These are phyloP conservation scores for Manis crassicaudata DNA, from an alignment of 2,797 vertebrate genomes.

Conservation along the genomic window DNA sequence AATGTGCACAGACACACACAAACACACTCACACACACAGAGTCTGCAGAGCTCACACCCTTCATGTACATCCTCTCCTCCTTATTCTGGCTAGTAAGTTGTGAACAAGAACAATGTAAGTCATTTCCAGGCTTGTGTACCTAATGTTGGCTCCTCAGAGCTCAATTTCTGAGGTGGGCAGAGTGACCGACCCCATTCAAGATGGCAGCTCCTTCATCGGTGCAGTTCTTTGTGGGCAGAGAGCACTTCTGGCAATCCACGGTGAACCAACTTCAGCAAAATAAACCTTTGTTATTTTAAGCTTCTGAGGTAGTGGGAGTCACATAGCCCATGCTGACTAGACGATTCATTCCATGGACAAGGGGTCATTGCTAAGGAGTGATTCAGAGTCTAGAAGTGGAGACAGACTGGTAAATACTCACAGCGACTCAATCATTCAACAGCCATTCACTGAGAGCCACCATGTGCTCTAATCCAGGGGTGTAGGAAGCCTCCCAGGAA, in stretches of 20 bases:
- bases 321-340: background rate
- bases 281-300: background rate
- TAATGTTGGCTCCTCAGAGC: background rate
- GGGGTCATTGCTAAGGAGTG: background rate
- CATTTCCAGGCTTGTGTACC: background rate
- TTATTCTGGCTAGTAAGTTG: background rate
- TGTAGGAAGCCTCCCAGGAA: rapidly evolving
- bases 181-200: too few relatives aligned
- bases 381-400: background rate
- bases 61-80: background rate
- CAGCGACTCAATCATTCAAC: background rate
- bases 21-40: background rate
- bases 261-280: background rate
- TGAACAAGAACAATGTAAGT: background rate
- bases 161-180: rapidly evolving
- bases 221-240: background rate
- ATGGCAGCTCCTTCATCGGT: background rate
- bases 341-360: background rate
- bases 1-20: rapidly evolving
- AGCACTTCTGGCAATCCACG: background rate
- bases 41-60: background rate
- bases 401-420: background rate
- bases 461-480: background rate
- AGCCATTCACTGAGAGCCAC: background rate
- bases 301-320: background rate